Evolutionary conservation across 2,797 vertebrate species (phyloP).

Genomic region (Arnoldichthys spilopterus): DNA sequence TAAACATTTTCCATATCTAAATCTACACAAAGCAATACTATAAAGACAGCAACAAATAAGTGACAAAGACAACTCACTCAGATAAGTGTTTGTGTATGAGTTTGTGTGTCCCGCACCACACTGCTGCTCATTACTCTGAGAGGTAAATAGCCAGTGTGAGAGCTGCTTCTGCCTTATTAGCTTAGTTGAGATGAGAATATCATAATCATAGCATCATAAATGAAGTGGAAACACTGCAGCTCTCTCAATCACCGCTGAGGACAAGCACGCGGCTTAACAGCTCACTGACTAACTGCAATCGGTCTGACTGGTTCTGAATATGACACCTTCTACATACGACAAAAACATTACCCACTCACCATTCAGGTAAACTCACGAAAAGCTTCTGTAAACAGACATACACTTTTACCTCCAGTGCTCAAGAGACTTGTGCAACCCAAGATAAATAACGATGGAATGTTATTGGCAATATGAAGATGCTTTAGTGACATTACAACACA

Average conservation of each 20-base stretch:
- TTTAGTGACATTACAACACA: background rate
- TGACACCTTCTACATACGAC: background rate
- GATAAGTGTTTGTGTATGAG: constrained; percentile 15
- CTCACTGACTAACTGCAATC: constrained; percentile 27
- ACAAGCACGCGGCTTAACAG: constrained; percentile 46
- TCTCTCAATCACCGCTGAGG: constrained; percentile 48
- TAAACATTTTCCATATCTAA: no score
- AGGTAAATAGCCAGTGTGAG: constrained; percentile 83
- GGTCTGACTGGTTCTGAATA: constrained; percentile 22
- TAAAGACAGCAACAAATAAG: background rate
- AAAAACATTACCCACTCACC: background rate
- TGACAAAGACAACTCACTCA: constrained; percentile 22
- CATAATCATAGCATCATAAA: constrained; percentile 78
- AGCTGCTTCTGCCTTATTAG: constrained; percentile 83
- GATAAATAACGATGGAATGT: constrained; percentile 4
- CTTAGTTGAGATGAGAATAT: constrained; percentile 73
- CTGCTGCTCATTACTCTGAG: constrained; percentile 76
- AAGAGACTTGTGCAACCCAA: background rate
- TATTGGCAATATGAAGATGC: background rate
- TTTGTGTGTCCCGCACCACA: constrained; percentile 17
- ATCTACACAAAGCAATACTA: background rate
- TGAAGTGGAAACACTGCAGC: constrained; percentile 74
- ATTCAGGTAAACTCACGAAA: constrained; percentile 4
- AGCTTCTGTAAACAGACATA: background rate
- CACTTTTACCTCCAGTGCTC: constrained; percentile 27